Evolutionary conservation across 2,113 vertebrate species (phyloP), one percentile per base, ranked within the genome.

Genomic region (Vidua macroura): DNA sequence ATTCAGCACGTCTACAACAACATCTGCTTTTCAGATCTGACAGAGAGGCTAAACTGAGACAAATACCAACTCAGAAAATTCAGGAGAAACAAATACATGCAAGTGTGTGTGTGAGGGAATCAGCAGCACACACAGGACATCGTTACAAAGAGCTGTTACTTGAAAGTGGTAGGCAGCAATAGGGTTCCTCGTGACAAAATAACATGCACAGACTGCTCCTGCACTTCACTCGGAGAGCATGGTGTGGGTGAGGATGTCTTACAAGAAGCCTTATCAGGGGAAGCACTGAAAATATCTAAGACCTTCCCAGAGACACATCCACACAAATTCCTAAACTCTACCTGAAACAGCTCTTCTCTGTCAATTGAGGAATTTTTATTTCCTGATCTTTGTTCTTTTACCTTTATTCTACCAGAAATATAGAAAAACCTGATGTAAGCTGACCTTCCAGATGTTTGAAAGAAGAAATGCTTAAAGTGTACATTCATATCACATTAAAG

Each of bases 21-120:
- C 83, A 93, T 86, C 80, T 86, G 72, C 55, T 94, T 90, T 86
- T 93, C 49, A 60, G 51, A 56, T 62, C 75, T 91, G 69, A 49
- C 28, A 35, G 67, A 49, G 63, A 64, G 49, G 73, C 49, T 64
- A 25, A 92, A 86, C 20, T 11, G 41, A 93, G 52, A 64, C 25
- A 88, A 92, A 63, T 20, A 77, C 7, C 59, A 74, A 44, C n/a
- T 69, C 25, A 55, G 77, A 86, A 78, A 82, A 68, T 18, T 59
- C 31, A 74, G 33, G 25, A 90, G 48, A 80, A 90, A 86, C 21
- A 79, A 88, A 83, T 12, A 79, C 0, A 0, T 23, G 11, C 6
- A 15, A 3, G 37, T 1, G 75, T 9, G 31, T 25, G 17, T 1
- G 20, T 3, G 4, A 7, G 7, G 1, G 7, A 60, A 48, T 27